Evolutionary conservation across 2,888 invertebrate genomes (phyloP).

Genomic region (Hymenopus coronatus): DNA sequence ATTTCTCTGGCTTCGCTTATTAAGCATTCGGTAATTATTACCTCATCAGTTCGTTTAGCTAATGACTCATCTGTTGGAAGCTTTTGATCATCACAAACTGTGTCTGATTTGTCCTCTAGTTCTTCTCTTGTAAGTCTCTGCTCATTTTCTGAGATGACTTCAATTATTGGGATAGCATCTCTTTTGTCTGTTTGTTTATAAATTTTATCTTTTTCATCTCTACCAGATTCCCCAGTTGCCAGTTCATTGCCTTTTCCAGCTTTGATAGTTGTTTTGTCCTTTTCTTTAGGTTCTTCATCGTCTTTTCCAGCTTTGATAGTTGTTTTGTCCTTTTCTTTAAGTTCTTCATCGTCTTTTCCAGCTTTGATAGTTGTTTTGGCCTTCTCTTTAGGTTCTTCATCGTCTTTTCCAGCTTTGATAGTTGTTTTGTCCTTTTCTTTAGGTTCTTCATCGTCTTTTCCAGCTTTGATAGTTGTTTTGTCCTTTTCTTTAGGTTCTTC

Average conservation of each 20-base stretch:
- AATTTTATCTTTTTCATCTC: not conserved
- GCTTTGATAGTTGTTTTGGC: not conserved
- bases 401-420: not conserved
- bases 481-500: not conserved
- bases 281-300: not conserved
- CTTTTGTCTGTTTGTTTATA: not conserved
- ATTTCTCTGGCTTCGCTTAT: not conserved
- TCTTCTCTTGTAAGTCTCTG: too few species aligned
- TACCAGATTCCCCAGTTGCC: not conserved
- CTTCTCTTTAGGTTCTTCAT: not conserved
- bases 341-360: too few species aligned
- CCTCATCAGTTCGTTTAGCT: conserved; percentile 27
- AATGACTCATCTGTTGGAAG: not conserved
- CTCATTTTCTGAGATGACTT: too few species aligned
- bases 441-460: not conserved
- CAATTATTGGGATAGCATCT: not conserved
- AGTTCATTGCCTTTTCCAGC: not conserved
- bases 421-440: not conserved
- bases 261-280: not conserved
- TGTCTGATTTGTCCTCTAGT: too few species aligned
- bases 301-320: too few species aligned
- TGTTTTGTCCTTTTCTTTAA: too few species aligned
- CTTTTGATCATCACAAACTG: too few species aligned
- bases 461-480: too few species aligned
- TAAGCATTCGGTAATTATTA: conserved; percentile 21